phyloP scores from a whole-genome alignment of 2,888 invertebrate species.

The Pristionchus arcanus region DNA sequence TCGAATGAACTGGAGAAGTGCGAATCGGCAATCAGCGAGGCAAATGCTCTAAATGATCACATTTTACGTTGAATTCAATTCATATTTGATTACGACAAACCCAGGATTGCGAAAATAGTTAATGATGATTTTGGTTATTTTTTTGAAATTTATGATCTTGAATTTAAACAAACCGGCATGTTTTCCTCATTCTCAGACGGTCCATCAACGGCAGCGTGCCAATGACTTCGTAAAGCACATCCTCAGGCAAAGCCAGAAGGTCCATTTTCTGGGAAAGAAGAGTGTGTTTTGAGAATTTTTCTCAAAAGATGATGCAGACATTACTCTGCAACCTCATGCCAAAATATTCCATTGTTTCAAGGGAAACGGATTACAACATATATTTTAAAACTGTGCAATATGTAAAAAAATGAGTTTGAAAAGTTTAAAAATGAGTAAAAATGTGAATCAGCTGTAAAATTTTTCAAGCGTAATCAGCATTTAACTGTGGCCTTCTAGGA shows the following conservation, averaged over 20 bases:
- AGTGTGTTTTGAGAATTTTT: neutral
- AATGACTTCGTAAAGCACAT: neutral
- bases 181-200: neutral
- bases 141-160: no score
- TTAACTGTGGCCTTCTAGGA: no score
- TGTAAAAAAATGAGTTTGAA: no score
- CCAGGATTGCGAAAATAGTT: neutral
- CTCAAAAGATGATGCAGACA: no score
- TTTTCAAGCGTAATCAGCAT: no score
- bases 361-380: no score
- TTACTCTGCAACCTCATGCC: no score
- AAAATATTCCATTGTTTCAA: no score
- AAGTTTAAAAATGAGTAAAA: no score
- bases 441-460: no score
- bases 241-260: neutral
- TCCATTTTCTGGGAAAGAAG: neutral
- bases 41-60: neutral
- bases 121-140: neutral
- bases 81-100: neutral
- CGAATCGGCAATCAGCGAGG: neutral
- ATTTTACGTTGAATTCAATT: neutral
- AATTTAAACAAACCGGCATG: neutral
- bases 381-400: no score
- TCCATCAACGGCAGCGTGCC: neutral
- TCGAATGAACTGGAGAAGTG: neutral